Evolutionary conservation across 2,797 vertebrate species (phyloP).

Genomic region (Hirundo rustica): DNA sequence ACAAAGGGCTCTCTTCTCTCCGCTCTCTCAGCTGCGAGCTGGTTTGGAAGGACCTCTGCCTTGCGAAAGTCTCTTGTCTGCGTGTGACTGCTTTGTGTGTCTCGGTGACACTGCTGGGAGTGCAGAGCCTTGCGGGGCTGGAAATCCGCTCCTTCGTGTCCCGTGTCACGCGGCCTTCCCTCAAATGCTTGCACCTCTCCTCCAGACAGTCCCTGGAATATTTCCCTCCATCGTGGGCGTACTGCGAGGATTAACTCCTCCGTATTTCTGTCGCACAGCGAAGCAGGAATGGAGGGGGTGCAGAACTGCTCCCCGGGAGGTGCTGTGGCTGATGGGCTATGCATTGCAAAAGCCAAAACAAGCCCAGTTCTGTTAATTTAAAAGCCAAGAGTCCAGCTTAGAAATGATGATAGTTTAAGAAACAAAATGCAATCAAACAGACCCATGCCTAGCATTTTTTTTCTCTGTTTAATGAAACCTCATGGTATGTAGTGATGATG

Average conservation of each 20-base stretch:
- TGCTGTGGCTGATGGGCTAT: not conserved
- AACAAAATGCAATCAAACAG: not conserved
- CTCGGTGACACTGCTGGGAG: too few relatives aligned
- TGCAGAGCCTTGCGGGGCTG: not conserved
- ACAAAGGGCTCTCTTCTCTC: too few relatives aligned
- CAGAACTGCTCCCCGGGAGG: not conserved
- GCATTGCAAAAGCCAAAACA: not conserved
- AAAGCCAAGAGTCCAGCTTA: not conserved
- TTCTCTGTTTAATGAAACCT: not conserved
- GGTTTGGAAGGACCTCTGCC: too few relatives aligned
- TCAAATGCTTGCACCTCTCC: not conserved
- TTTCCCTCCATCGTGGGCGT: not conserved
- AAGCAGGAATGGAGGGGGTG: not conserved
- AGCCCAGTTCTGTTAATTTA: not conserved
- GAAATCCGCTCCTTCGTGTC: not conserved
- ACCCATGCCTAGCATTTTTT: not conserved
- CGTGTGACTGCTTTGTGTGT: too few relatives aligned
- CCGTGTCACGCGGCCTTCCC: rapidly evolving
- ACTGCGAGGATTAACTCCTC: not conserved
- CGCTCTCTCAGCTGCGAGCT: too few relatives aligned
- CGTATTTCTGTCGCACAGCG: not conserved
- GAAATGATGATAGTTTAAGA: not conserved
- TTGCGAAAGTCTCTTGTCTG: too few relatives aligned
- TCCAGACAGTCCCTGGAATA: not conserved
- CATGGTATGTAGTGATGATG: not conserved